Evolutionary conservation across 2,888 invertebrate species (phyloP).

Genomic region (Timema cristinae): DNA sequence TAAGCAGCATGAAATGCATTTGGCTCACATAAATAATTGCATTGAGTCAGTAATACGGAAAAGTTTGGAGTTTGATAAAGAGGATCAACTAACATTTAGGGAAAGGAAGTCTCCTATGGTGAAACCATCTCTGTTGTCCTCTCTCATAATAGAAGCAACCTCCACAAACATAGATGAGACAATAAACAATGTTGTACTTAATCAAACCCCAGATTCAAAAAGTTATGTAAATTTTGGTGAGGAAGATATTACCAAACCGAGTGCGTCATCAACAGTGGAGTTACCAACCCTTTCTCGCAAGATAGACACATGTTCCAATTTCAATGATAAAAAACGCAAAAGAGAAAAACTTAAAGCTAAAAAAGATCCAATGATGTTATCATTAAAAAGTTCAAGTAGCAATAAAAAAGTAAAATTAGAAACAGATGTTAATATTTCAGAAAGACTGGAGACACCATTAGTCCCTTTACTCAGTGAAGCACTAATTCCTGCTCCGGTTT

Average conservation of each 20-base stretch:
- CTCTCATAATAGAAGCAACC: constrained; percentile 19
- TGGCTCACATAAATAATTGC: constrained; percentile 35
- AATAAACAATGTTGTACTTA: constrained; percentile 36
- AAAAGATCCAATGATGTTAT: constrained; percentile 33
- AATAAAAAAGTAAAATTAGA: constrained; percentile 28
- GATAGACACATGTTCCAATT: constrained; percentile 36
- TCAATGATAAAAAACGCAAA: constrained; percentile 56
- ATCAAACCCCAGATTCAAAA: constrained; percentile 43
- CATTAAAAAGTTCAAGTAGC: constrained; percentile 21
- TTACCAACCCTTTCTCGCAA: constrained; percentile 53
- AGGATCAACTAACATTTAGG: background rate
- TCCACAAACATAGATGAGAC: constrained; percentile 20
- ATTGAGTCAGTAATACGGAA: constrained; percentile 38
- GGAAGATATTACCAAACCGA: constrained; percentile 40
- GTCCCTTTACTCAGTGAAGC: constrained; percentile 40
- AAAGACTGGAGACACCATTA: constrained; percentile 42
- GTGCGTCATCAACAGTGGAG: constrained; percentile 56
- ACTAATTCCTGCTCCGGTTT: constrained; percentile 48
- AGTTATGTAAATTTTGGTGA: constrained; percentile 29
- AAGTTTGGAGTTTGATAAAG: constrained; percentile 22
- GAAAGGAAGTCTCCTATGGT: constrained; percentile 2
- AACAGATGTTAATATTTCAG: constrained; percentile 33
- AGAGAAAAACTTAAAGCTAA: constrained; percentile 40
- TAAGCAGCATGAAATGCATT: constrained; percentile 30
- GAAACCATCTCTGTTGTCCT: background rate